Base-by-base conservation (phyloP, 30 jellyfish, hydroid and myxozoan species). In the Aurelia sp. region DNA sequence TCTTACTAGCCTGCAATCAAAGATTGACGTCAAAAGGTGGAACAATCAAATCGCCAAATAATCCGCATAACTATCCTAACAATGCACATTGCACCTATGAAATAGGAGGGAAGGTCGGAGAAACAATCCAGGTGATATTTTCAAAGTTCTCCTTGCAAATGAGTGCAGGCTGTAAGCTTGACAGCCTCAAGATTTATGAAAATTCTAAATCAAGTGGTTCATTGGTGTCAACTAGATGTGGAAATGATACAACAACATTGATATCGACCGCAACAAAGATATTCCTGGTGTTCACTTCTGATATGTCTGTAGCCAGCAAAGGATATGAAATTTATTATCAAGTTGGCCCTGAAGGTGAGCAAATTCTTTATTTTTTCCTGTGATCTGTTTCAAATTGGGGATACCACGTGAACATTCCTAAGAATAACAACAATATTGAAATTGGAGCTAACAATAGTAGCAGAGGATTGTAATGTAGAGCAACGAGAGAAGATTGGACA, bases 21-120 rank as follows among this genome's bases (percentile, higher is more conserved):
- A n/a, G 40, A 10, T 30, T 84, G 9, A 4, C 81, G 11, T 66
- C 67, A 6, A 31, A 17, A 27, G 50, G 58, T 16, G 93, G 93
- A 6, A 70, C 31, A 5, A 27, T 84, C 58, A 30, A 86, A 10
- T 50, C 88, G 8, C 93, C 88, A 41, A 70, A 70, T 50, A 60
- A 58, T 27, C 93, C 93, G 9, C 31, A 38, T 30, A 60, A 69
- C 40, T 84, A 84, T 51, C 86, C 87, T 1, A 69, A 38, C 66
- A 48, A 48, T 40, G 66, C 66, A 7, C 44, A n/a, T n/a, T 84
- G 93, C 69, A 40, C 74, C 4, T 84, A 82, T 67, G 40, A 70
- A 68, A 84, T 84, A 13, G 48, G 72, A 44, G 84, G 84, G 53
- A 72, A 44, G n/a, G 19, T 44, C 4, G 84, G 84, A 13, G n/a